Evolutionary conservation across 2,797 vertebrate genomes (phyloP).

Genomic region (Steatocranus sp.): DNA sequence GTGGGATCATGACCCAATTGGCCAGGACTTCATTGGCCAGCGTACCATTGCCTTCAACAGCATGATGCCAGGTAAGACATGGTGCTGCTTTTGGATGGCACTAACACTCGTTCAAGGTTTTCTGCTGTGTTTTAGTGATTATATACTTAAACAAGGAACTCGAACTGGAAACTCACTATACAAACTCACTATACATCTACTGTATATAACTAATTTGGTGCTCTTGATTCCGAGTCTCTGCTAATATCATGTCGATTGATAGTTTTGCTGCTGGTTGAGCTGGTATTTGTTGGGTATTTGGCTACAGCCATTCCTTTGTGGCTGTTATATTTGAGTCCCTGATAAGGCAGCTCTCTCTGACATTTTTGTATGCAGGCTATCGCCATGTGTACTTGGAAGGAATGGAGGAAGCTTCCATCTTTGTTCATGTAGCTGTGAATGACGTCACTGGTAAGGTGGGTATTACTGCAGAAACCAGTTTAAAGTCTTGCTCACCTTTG

Average conservation of each 20-base stretch:
- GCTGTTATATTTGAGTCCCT: not conserved
- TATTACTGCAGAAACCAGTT: slow-evolving; percentile 6
- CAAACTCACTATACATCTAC: not conserved
- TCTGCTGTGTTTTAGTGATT: not conserved
- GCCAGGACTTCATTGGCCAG: slow-evolving; percentile 96
- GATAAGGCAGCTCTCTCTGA: not conserved
- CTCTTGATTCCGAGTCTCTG: not conserved
- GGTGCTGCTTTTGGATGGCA: not conserved
- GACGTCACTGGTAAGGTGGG: slow-evolving; percentile 99
- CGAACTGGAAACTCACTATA: not conserved
- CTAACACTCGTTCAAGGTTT: not conserved
- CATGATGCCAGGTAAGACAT: slow-evolving; percentile 89
- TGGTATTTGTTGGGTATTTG: not conserved
- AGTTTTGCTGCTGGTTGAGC: not conserved
- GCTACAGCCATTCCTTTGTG: not conserved
- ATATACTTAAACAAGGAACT: not conserved
- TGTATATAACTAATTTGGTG: not conserved
- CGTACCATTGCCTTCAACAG: slow-evolving; percentile 92
- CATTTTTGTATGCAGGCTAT: slow-evolving; percentile 77
- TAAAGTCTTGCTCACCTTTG: not conserved
- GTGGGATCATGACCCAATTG: slow-evolving; percentile 98
- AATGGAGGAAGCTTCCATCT: slow-evolving; percentile 97
- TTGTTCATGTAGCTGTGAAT: slow-evolving; percentile 92
- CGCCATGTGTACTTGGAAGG: slow-evolving; percentile 97
- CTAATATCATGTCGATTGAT: not conserved